Percentiles rank a stretch among this genome's conserved stretches.
Evolutionary conservation across 2,888 invertebrate species (phyloP).

Genomic region (Cheiracanthium punctorium): DNA sequence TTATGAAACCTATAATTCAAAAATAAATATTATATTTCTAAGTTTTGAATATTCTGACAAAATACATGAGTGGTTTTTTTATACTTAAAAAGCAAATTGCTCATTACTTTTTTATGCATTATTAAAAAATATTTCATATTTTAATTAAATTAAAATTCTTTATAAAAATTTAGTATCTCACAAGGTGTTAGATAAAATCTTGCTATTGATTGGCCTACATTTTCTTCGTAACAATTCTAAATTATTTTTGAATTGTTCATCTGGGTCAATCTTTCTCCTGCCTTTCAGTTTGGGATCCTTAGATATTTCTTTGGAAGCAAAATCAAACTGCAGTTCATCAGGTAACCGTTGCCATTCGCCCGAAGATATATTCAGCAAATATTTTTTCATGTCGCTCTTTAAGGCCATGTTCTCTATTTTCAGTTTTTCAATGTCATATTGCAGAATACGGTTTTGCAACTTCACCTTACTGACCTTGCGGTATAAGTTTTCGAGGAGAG

Average conservation of each 20-base stretch:
- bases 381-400: slow-evolving; percentile 57
- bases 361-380: slow-evolving; percentile 31
- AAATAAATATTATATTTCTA: too few species aligned
- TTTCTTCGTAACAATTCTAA: background rate
- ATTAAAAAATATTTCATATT: too few species aligned
- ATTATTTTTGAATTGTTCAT: background rate
- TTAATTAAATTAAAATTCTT: too few species aligned
- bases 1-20: too few species aligned
- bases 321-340: background rate
- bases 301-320: background rate
- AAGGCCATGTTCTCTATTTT: slow-evolving; percentile 33
- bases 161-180: too few species aligned
- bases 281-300: background rate
- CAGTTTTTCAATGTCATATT: slow-evolving; percentile 37
- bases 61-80: too few species aligned
- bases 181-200: too few species aligned
- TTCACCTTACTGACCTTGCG: slow-evolving; percentile 30
- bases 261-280: background rate
- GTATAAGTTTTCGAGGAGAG: slow-evolving; percentile 22
- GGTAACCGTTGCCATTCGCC: slow-evolving; percentile 48
- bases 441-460: slow-evolving; percentile 36
- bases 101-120: too few species aligned
- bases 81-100: too few species aligned
- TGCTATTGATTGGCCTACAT: background rate
- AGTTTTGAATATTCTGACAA: too few species aligned